These are phyloP conservation scores for Caenorhabditis imperialis DNA, from an alignment of 2,888 invertebrate species.

Conservation along the genomic window DNA sequence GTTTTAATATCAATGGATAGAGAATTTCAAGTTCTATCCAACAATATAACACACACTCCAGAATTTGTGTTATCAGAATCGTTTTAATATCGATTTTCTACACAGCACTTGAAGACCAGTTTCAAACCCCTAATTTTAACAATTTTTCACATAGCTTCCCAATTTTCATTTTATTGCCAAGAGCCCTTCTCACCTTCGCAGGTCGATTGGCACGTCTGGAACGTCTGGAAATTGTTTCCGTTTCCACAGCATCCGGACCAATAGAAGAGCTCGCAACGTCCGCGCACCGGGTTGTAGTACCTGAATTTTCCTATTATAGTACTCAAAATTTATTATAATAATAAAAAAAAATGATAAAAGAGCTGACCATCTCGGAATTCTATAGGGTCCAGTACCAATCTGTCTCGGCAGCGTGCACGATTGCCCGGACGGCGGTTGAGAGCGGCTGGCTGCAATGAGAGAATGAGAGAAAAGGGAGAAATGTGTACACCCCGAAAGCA, in stretches of 20 bases:
- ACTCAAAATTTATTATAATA: too few relatives aligned
- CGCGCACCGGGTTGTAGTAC: conserved; percentile 76
- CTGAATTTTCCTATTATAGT: conserved; percentile 22
- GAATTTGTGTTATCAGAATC: too few relatives aligned
- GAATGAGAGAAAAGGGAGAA: background rate
- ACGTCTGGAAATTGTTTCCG: conserved; percentile 77
- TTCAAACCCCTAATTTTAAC: too few relatives aligned
- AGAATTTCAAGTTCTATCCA: too few relatives aligned
- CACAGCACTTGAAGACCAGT: too few relatives aligned
- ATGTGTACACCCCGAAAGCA: too few relatives aligned
- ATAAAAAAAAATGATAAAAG: too few relatives aligned
- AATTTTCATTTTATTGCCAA: too few relatives aligned
- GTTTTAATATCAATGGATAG: too few relatives aligned
- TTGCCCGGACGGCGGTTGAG: conserved; percentile 57
- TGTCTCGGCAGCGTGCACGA: conserved; percentile 75
- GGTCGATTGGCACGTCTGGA: conserved; percentile 75
- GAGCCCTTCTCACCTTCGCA: conserved; percentile 74
- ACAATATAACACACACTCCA: too few relatives aligned
- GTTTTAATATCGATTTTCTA: too few relatives aligned
- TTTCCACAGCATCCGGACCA: conserved; percentile 78
- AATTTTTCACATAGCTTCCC: too few relatives aligned
- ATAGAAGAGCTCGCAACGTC: conserved; percentile 78
- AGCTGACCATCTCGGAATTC: conserved; percentile 77
- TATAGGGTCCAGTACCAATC: conserved; percentile 78
- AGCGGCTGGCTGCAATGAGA: conserved; percentile 34